These are phyloP conservation scores for Python bivittatus DNA, from an alignment of 2,113 vertebrate genomes.

Conservation along the genomic window DNA sequence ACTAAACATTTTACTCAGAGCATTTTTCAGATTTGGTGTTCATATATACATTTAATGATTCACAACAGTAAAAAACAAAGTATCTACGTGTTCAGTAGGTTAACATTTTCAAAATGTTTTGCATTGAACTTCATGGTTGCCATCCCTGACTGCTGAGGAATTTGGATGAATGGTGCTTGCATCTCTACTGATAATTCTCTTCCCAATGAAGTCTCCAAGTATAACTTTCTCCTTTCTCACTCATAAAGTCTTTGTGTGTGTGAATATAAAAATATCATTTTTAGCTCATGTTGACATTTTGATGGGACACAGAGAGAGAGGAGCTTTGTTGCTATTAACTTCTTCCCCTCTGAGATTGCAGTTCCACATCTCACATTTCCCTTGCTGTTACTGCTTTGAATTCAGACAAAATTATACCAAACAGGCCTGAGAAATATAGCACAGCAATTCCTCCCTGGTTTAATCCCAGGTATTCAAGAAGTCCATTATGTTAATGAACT, in stretches of 20 bases:
- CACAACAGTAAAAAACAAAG: neutral
- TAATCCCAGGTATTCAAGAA: conserved; percentile 9
- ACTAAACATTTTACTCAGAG: neutral
- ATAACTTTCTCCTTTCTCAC: neutral
- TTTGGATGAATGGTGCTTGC: neutral
- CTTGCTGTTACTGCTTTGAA: neutral
- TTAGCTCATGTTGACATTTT: neutral
- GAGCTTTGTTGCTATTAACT: neutral
- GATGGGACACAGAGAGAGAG: neutral
- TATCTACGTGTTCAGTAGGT: neutral
- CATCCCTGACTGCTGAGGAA: neutral
- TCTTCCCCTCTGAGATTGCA: neutral
- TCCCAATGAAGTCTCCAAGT: neutral
- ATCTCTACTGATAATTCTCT: neutral
- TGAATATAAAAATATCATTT: neutral
- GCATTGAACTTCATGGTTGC: neutral
- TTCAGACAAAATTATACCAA: neutral
- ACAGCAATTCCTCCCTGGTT: neutral
- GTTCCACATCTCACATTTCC: neutral
- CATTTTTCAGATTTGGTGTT: no score
- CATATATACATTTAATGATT: neutral
- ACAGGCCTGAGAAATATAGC: neutral
- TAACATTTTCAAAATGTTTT: neutral
- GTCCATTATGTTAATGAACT: neutral
- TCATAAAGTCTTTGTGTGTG: neutral